Evolutionary conservation across 2,113 vertebrate species (phyloP), one percentile per base, ranked within the genome.

Genomic region (Sinocyclocheilus maitianheensis): DNA sequence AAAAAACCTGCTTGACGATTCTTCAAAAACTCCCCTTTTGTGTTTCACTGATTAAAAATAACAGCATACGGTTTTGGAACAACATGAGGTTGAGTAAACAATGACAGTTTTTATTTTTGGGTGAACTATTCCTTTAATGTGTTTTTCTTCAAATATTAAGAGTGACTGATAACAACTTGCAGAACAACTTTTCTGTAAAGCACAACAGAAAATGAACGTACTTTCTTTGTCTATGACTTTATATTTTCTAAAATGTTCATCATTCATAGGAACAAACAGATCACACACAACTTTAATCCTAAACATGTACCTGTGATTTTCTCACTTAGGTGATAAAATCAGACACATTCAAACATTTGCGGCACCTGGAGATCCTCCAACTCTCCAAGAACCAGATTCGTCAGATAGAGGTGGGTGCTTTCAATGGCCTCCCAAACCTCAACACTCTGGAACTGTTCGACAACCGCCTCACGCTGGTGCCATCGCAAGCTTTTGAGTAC

Each of bases 371-470:
- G 95, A 99, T 99, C 91, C 94, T 99, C 0, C 98, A 99, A 92
- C 94, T 99, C 1, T 99, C 97, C 92, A 97, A 98, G 81, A 99
- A 99, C 91, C 94, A 97, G 90, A 97, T 99, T 83, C 93, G 97
- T 0, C 97, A 98, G 85, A 97, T 99, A 22, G 98, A 99, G 91
- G 96, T 99, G 18, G 97, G 98, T 0, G 98, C 98, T 10, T 99
- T 99, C 94, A 99, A 99, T 92, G 98, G 98, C 79, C 94, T 99
- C 85, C 97, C 97, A 88, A 99, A 97, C 95, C 97, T 99, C 91
- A 99, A 98, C 95, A 99, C 98, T 0, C 87, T 99, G 95, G 98
- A 99, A 91, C 97, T 99, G 20, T 99, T 99, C 20, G 97, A 99
- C 93, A 99, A 99, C 96, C 96, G 97, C 16, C 93, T 99, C 85